Base-by-base conservation (phyloP, 2,113 vertebrate genomes). In the Rana temporaria region DNA sequence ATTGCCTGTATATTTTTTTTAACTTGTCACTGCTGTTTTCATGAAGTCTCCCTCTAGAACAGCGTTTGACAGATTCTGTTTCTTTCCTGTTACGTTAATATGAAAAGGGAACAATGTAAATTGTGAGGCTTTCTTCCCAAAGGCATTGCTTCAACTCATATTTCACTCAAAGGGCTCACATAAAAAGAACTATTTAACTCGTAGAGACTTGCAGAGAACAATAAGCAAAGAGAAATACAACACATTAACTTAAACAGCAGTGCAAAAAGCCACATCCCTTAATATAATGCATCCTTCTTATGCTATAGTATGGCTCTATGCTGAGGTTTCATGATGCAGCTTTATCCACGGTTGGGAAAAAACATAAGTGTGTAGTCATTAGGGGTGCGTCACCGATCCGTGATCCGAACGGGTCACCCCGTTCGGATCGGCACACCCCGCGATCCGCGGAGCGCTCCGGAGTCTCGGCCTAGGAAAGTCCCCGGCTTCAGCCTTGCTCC, bases 141-240 rank as follows among this genome's bases (percentile, higher is more conserved):
- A 38, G 80, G 48, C 60, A 67, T 82, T 74, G 48, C 70, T 74
- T 48, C 60, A 75, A 82, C 80, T 82, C 80, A 57, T 64, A 82
- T 82, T 82, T 82, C 80, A 82, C 80, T 82, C 80, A 34, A 26
- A 74, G 80, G 67, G 80, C 70, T 82, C 70, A 75, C 59, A 66
- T 64, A 57, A 57, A 82, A 82, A 75, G 71, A 8, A 66, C 70
- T 65, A 69, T 80, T 75, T 74, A 82, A 42, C 79, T 24, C 14
- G 17, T 30, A 73, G 70, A 74, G 79, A 9, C 66, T 52, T 38
- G 48, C 38, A 56, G 15, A 65, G 42, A 19, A 65, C 80, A 75
- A 66, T 60, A 63, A 18, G 67, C 12, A 69, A 26, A 79, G 56
- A 34, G 59, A 32, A 73, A 64, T 60, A 81, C 64, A 81, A 81